phyloP scores from a whole-genome alignment of 2,888 invertebrate genomes.

The Steinernema carpocapsae region DNA sequence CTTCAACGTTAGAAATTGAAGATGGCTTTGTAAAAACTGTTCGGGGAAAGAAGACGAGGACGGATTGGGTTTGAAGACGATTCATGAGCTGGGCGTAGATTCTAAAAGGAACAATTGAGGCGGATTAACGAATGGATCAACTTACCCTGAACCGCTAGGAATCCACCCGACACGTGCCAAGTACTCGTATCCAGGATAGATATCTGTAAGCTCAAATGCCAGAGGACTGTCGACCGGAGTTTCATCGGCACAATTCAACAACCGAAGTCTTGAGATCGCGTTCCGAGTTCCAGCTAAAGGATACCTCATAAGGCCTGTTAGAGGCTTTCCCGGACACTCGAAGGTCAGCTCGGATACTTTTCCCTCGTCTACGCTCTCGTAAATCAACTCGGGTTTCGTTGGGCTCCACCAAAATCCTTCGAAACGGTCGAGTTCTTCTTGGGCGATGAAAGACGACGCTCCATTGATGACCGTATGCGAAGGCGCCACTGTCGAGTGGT shows the following conservation, averaged over 20 bases:
- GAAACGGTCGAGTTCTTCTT: constrained; percentile 95
- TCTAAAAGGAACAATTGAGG: constrained; percentile 41
- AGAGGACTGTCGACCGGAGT: constrained; percentile 47
- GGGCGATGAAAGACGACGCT: constrained; percentile 95
- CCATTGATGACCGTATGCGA: constrained; percentile 72
- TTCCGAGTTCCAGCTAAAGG: constrained; percentile 57
- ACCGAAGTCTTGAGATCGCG: constrained; percentile 47
- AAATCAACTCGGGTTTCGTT: constrained; percentile 71
- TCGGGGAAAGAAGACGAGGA: constrained; percentile 40
- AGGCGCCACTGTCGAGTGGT: constrained; percentile 20
- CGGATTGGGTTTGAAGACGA: constrained; percentile 50
- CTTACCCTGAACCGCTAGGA: constrained; percentile 85
- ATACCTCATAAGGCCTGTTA: constrained; percentile 53
- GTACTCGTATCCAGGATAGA: constrained; percentile 93
- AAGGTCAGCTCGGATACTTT: constrained; percentile 85
- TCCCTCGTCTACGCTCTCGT: constrained; percentile 75
- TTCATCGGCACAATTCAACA: constrained; percentile 51
- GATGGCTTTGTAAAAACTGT: not conserved
- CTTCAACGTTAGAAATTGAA: not conserved
- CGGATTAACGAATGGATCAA: constrained; percentile 48
- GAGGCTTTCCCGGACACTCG: constrained; percentile 43
- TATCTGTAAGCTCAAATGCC: constrained; percentile 42
- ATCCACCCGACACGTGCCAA: constrained; percentile 94
- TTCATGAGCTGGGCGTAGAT: constrained; percentile 56
- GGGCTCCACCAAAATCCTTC: constrained; percentile 99